Evolutionary conservation across 64 coral and sea anemone genomes (phyloP).

Genomic region (Platygyra sinensis): DNA sequence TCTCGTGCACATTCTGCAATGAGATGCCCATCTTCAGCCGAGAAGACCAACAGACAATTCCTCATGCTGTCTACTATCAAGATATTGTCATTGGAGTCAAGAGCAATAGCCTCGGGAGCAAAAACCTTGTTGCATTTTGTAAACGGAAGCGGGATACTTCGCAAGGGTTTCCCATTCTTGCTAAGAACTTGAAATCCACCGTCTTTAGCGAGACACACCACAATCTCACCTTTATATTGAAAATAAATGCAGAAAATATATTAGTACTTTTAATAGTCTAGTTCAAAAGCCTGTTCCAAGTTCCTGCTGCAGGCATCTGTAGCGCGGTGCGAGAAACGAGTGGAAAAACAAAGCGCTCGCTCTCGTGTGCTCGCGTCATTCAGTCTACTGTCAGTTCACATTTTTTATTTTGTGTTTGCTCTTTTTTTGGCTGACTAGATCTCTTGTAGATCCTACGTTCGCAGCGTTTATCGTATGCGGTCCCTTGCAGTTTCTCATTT

Average conservation of each 20-base stretch:
- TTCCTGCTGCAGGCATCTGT: too few species aligned
- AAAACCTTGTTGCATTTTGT: conserved; percentile 28
- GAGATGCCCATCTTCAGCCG: conserved; percentile 53
- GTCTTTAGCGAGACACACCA: conserved; percentile 59
- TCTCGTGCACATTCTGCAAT: conserved; percentile 68
- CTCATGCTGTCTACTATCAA: conserved; percentile 62
- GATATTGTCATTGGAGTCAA: conserved; percentile 69
- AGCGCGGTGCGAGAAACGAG: too few species aligned
- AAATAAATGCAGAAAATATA: neutral
- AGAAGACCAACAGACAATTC: conserved; percentile 57
- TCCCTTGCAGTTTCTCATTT: too few species aligned
- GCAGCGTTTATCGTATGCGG: too few species aligned
- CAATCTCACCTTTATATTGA: conserved; percentile 48
- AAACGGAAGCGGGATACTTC: conserved; percentile 25
- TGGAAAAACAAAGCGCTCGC: too few species aligned
- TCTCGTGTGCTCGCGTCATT: too few species aligned
- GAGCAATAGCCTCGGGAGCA: conserved; percentile 55
- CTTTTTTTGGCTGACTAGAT: too few species aligned
- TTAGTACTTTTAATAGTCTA: neutral
- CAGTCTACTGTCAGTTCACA: too few species aligned
- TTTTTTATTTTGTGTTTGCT: too few species aligned
- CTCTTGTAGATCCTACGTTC: too few species aligned
- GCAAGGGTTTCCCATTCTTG: conserved; percentile 37
- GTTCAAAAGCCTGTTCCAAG: neutral
- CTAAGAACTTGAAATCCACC: conserved; percentile 67